Evolutionary conservation across 2,888 invertebrate species (phyloP).

Genomic region (Eupithecia exiguata): DNA sequence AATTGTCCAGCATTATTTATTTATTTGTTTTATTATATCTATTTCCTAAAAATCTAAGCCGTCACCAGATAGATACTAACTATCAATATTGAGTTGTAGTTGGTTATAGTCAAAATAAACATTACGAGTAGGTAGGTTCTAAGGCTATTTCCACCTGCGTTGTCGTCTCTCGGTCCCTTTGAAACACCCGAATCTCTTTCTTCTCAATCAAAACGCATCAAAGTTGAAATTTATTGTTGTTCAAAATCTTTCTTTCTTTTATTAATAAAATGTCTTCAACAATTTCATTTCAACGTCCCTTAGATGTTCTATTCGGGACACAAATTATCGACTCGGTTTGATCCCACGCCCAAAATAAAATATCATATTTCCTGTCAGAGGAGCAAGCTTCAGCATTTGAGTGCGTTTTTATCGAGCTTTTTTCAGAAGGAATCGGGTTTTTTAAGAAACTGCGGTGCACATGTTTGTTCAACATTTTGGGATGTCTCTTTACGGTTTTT

Average conservation of each 20-base stretch:
- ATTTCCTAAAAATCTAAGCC: too few species aligned
- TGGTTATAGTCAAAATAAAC: background rate
- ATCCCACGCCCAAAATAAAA: constrained; percentile 84
- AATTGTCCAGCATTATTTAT: too few species aligned
- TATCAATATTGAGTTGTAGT: too few species aligned
- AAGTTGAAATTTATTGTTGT: constrained; percentile 58
- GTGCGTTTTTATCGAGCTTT: constrained; percentile 70
- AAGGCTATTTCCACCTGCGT: constrained; percentile 27
- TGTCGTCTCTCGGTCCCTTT: constrained; percentile 47
- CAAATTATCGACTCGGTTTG: constrained; percentile 82
- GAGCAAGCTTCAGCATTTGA: constrained; percentile 76
- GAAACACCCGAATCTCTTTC: constrained; percentile 49
- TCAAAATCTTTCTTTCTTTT: constrained; percentile 59
- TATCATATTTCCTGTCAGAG: constrained; percentile 83
- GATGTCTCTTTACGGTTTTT: constrained; percentile 61
- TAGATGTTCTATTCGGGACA: constrained; percentile 77
- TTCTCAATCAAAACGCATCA: constrained; percentile 58
- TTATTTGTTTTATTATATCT: too few species aligned
- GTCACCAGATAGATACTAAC: too few species aligned
- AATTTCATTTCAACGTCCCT: constrained; percentile 74
- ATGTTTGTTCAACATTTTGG: constrained; percentile 78
- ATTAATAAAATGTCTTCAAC: constrained; percentile 73
- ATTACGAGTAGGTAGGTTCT: background rate
- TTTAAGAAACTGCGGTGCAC: constrained; percentile 80
- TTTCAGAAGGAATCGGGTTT: constrained; percentile 72